Base-by-base conservation (phyloP, 2,888 invertebrate genomes). In the Conistra vaccinii region DNA sequence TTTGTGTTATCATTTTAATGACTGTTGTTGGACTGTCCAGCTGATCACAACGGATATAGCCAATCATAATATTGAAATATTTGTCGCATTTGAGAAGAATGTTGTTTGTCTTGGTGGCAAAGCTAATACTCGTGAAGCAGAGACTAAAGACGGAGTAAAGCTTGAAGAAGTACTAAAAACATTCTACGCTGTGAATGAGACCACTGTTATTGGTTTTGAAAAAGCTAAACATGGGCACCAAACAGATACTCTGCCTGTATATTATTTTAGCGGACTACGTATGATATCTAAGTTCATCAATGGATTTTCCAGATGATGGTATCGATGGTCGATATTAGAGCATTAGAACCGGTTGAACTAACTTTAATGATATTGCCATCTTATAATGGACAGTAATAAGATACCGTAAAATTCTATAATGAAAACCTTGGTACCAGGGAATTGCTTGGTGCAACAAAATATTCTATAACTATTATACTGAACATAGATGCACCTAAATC, bases 1-100 rank as follows among this genome's bases (percentile, higher is more conserved):
- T 77, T 77, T 73, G 61, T 73, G 72, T 83, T 73, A 84, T 71
- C 77, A 84, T 71, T 62, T 32, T 61, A 69, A 76, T 78, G 61
- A 69, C 71, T 68, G 60, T 63, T 74, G 66, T 53, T 17, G 45
- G 57, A 26, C 7, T 35, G 69, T 61, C 26, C 55, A 73, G 63
- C 84, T 77, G 80, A 61, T 69, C 29, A 70, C 57, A 63, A 23
- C 69, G 39, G 42, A 63, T 67, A 60, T 42, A 29, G 20, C 39
- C 66, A 67, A 79, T 66, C 51, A 45, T 63, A 75, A 65, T 32
- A 26, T 78, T 51, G 20, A 48, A 58, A 57, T 67, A 20, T 48
- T 26, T 42, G 29, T 68, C n/a, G 23, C 39, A 26, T 74, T 80
- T 48, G 3, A 65, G 10, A n/a, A 12, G 20, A 42, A 57, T 58